phyloP scores from a whole-genome alignment of 2,888 invertebrate genomes.

The Drosophila colorata region DNA sequence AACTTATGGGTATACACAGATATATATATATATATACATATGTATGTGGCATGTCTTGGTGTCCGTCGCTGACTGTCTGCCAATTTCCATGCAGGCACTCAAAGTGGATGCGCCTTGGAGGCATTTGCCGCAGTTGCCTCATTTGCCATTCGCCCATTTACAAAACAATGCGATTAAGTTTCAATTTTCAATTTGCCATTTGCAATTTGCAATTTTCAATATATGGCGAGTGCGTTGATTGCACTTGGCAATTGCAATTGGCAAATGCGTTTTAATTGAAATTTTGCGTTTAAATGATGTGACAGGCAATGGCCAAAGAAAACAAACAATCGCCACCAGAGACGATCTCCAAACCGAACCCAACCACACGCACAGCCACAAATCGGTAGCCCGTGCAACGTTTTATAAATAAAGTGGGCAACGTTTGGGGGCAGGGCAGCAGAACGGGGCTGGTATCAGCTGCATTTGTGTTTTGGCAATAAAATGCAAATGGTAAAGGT shows the following conservation, averaged over 20 bases:
- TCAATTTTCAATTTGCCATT: slow-evolving; percentile 55
- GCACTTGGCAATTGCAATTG: slow-evolving; percentile 33
- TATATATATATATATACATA: slow-evolving; percentile 3
- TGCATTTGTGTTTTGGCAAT: slow-evolving; percentile 79
- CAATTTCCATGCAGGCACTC: slow-evolving; percentile 19
- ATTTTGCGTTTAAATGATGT: slow-evolving; percentile 50
- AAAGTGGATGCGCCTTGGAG: slow-evolving; percentile 39
- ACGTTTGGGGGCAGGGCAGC: too few relatives aligned
- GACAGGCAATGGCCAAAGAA: slow-evolving; percentile 54
- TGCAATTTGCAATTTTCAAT: slow-evolving; percentile 36
- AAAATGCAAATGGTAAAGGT: slow-evolving; percentile 78
- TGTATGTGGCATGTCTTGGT: slow-evolving; percentile 30
- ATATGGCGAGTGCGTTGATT: slow-evolving; percentile 5
- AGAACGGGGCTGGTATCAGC: slow-evolving; percentile 39
- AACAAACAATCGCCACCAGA: slow-evolving; percentile 52
- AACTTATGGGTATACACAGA: not conserved
- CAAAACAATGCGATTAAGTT: slow-evolving; percentile 69
- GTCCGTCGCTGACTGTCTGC: slow-evolving; percentile 47
- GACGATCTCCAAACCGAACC: slow-evolving; percentile 6
- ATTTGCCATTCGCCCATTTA: slow-evolving; percentile 34
- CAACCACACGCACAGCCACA: slow-evolving; percentile 15
- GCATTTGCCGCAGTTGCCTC: slow-evolving; percentile 36
- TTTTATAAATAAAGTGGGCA: slow-evolving; percentile 64
- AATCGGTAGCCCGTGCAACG: slow-evolving; percentile 45
- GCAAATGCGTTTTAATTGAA: slow-evolving; percentile 71